These are phyloP conservation scores for Terrapene triunguis DNA, from an alignment of 2,113 vertebrate genomes.

Conservation along the genomic window DNA sequence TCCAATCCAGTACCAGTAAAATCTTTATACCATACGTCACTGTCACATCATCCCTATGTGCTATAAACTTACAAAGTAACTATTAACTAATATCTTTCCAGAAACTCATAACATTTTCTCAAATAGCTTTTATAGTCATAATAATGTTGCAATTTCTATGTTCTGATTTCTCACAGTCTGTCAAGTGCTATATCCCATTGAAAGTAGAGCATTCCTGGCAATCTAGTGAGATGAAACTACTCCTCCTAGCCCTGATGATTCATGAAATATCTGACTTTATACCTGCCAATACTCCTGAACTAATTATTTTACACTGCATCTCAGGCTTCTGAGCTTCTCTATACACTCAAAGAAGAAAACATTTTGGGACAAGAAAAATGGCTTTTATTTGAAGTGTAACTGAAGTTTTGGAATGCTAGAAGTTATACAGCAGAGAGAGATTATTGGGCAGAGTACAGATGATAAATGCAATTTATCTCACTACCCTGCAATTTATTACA, in stretches of 20 bases:
- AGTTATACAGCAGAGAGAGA: not conserved
- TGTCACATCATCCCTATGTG: not conserved
- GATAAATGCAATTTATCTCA: not conserved
- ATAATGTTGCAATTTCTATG: not conserved
- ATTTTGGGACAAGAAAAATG: not conserved
- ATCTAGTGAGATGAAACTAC: not conserved
- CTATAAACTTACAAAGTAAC: not conserved
- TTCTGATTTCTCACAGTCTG: not conserved
- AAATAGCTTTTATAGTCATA: not conserved
- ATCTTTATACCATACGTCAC: not conserved
- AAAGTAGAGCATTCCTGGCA: not conserved
- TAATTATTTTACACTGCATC: not conserved
- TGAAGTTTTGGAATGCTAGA: not conserved
- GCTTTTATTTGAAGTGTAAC: not conserved
- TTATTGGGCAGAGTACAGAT: not conserved
- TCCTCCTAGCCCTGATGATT: not conserved
- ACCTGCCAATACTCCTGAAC: not conserved
- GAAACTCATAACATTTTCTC: not conserved
- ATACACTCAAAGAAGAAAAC: not conserved
- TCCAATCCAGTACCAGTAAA: not conserved
- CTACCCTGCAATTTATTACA: not conserved
- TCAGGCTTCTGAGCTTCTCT: not conserved
- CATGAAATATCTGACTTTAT: not conserved
- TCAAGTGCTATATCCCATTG: not conserved
- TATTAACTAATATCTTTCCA: not conserved